phyloP scores from a whole-genome alignment of 2,113 vertebrate species.

The Heterocephalus glaber region DNA sequence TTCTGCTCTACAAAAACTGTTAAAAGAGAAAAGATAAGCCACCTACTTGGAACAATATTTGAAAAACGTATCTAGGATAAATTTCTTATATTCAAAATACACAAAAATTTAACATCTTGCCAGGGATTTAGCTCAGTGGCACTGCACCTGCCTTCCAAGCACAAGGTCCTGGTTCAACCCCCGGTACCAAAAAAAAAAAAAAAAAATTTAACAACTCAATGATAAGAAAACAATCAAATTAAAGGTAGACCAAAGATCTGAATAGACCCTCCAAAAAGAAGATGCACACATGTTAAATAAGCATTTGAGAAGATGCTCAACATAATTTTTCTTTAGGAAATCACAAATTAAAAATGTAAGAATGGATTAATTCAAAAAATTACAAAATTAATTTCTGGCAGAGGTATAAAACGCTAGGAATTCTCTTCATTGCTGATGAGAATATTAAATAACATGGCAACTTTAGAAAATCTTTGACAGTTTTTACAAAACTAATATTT shows the following conservation, averaged over 20 bases:
- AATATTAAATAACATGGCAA: not conserved
- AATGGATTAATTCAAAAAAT: not conserved
- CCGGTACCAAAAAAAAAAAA: too few species aligned
- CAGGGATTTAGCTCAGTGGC: too few species aligned
- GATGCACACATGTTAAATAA: too few species aligned
- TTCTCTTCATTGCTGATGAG: not conserved
- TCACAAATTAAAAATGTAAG: not conserved
- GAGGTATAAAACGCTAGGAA: not conserved
- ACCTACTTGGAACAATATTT: not conserved
- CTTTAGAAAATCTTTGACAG: not conserved
- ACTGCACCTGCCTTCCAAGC: too few species aligned
- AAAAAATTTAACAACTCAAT: not conserved
- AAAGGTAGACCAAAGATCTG: not conserved
- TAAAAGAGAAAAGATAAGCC: not conserved
- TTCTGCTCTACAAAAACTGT: not conserved
- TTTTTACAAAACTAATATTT: not conserved
- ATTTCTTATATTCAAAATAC: not conserved
- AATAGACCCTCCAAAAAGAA: not conserved
- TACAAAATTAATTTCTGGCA: not conserved
- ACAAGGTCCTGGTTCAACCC: too few species aligned
- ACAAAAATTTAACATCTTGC: too few species aligned
- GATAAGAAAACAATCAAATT: not conserved
- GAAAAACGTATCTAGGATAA: not conserved
- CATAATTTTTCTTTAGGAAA: not conserved
- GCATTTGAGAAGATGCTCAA: not conserved